Evolutionary conservation across 2,113 vertebrate genomes (phyloP).

Genomic region (Lynx canadensis): DNA sequence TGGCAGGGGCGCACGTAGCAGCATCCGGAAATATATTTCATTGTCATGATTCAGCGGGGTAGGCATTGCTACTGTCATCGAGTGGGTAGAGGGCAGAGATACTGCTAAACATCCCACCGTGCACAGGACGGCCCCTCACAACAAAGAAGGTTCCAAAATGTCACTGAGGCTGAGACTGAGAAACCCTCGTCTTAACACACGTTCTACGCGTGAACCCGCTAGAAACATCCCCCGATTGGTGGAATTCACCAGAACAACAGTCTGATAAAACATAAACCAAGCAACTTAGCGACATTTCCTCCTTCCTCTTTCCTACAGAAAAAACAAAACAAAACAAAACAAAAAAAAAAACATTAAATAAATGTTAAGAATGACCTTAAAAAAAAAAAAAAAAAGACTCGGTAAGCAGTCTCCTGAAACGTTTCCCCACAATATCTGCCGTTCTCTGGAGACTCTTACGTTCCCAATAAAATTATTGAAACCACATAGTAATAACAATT

Average conservation of each 20-base stretch:
- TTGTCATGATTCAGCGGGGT: background rate
- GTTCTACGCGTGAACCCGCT: background rate
- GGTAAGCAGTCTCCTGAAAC: background rate
- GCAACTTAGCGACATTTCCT: background rate
- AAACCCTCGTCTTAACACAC: background rate
- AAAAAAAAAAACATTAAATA: constrained; percentile 27
- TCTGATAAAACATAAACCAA: constrained; percentile 34
- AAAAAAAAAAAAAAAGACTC: background rate
- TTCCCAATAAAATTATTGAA: constrained; percentile 17
- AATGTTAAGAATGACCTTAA: background rate
- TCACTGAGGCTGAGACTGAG: background rate
- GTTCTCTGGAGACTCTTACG: background rate
- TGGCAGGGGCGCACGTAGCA: background rate
- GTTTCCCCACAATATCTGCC: background rate
- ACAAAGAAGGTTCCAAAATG: background rate
- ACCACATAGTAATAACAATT: background rate
- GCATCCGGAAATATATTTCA: background rate
- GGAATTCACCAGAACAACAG: background rate
- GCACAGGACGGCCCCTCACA: background rate
- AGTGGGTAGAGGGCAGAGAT: background rate
- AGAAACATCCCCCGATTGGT: background rate
- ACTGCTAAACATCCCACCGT: background rate
- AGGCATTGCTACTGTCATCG: background rate
- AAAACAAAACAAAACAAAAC: too few species aligned
- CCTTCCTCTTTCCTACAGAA: constrained; percentile 41